phyloP scores from a whole-genome alignment of 2,113 vertebrate species.

The Kryptolebias marmoratus region DNA sequence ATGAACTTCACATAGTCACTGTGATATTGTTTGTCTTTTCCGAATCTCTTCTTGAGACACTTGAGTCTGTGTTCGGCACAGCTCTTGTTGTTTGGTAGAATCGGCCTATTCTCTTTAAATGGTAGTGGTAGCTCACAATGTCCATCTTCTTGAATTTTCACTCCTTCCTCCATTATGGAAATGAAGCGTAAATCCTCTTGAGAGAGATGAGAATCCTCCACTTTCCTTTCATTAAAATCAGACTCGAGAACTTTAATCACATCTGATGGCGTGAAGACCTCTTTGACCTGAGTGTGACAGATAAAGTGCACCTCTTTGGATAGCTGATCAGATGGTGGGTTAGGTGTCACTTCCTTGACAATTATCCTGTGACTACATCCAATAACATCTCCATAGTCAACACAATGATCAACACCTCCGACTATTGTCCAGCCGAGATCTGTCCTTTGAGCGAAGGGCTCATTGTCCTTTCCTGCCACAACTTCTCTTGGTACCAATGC shows the following conservation, averaged over 20 bases:
- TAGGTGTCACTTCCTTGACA: neutral
- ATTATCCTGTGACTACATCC: slow-evolving; percentile 9
- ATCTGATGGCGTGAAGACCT: neutral
- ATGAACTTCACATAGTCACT: neutral
- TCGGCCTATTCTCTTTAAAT: neutral
- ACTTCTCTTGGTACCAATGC: slow-evolving; percentile 18
- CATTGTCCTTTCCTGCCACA: slow-evolving; percentile 17
- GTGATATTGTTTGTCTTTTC: neutral
- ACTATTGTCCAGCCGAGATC: slow-evolving; percentile 19
- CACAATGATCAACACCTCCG: neutral
- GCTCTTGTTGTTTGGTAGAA: neutral
- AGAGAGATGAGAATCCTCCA: slow-evolving; percentile 4
- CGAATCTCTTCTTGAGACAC: neutral
- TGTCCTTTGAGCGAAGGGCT: slow-evolving; percentile 21
- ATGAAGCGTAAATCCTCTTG: slow-evolving; percentile 2
- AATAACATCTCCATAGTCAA: neutral
- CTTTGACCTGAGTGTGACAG: slow-evolving; percentile 7
- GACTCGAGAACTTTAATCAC: neutral
- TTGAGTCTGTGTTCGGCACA: neutral
- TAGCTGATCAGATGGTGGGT: neutral
- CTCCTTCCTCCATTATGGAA: slow-evolving; percentile 6
- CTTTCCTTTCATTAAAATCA: neutral
- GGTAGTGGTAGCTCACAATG: slow-evolving; percentile 1
- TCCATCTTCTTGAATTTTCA: neutral
- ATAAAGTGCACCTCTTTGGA: slow-evolving; percentile 10